phyloP scores from a whole-genome alignment of 2,113 vertebrate species.

The Pelobates fuscus region DNA sequence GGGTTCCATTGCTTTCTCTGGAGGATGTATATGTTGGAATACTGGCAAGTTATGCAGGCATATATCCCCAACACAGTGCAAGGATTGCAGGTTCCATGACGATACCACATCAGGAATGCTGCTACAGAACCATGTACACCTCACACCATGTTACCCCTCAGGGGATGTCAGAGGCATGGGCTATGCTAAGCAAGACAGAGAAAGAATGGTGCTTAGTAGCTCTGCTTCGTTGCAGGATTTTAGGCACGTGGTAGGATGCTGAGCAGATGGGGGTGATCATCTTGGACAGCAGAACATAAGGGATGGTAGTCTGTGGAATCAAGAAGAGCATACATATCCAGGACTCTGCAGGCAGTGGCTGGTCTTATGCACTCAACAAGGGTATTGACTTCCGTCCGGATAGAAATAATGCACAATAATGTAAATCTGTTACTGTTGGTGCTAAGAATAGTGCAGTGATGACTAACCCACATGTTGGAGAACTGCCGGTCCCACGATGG shows the following conservation, averaged over 20 bases:
- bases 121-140: conserved; percentile 80
- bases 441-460: no score
- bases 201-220: conserved; percentile 60
- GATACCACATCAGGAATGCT: conserved; percentile 77
- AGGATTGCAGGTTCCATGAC: conserved; percentile 74
- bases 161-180: conserved; percentile 75
- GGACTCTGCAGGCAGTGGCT: no score
- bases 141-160: conserved; percentile 69
- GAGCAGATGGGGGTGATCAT: no score
- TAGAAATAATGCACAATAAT: no score
- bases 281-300: no score
- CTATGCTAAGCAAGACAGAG: conserved; percentile 52
- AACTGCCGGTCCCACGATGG: no score
- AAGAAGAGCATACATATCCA: no score
- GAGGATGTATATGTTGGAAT: conserved; percentile 86
- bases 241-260: conserved; percentile 53
- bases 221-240: conserved; percentile 68
- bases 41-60: conserved; percentile 72
- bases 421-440: no score
- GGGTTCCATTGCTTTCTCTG: conserved; percentile 64
- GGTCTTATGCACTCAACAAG: no score
- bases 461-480: no score
- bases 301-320: no score
- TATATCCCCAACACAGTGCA: conserved; percentile 75
- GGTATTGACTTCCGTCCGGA: no score